Evolutionary conservation across 2,797 vertebrate genomes (phyloP).

Genomic region (Phalloptychus januarius): DNA sequence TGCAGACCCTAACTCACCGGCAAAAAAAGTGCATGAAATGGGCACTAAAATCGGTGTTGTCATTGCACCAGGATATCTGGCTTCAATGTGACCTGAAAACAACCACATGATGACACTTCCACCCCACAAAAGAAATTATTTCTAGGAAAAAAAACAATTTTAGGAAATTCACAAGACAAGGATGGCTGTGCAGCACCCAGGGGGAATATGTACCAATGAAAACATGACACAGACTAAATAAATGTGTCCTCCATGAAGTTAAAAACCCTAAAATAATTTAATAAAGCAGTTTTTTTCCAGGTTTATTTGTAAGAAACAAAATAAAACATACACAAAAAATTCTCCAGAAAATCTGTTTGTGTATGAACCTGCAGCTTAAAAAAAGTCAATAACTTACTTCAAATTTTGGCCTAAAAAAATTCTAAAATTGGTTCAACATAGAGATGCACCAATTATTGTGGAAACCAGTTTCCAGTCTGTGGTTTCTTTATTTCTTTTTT

Average conservation of each 20-base stretch:
- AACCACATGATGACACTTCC: slow-evolving; percentile 56
- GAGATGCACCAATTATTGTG: neutral
- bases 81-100: slow-evolving; percentile 50
- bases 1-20: neutral
- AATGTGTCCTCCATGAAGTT: slow-evolving; percentile 44
- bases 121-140: slow-evolving; percentile 33
- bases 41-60: slow-evolving; percentile 16
- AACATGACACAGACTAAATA: slow-evolving; percentile 44
- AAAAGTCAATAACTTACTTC: neutral
- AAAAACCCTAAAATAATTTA: neutral
- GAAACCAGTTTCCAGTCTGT: neutral
- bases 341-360: neutral
- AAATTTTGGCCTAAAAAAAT: neutral
- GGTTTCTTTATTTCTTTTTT: neutral
- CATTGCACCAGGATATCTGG: slow-evolving; percentile 25
- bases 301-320: neutral
- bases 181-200: slow-evolving; percentile 27
- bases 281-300: neutral
- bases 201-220: slow-evolving; percentile 43
- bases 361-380: neutral
- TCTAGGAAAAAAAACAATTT: slow-evolving; percentile 59
- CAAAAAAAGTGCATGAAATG: neutral
- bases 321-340: neutral
- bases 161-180: slow-evolving; percentile 57
- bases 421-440: neutral